These are phyloP conservation scores for Tipula unca DNA, from an alignment of 2,888 invertebrate genomes.

Conservation along the genomic window DNA sequence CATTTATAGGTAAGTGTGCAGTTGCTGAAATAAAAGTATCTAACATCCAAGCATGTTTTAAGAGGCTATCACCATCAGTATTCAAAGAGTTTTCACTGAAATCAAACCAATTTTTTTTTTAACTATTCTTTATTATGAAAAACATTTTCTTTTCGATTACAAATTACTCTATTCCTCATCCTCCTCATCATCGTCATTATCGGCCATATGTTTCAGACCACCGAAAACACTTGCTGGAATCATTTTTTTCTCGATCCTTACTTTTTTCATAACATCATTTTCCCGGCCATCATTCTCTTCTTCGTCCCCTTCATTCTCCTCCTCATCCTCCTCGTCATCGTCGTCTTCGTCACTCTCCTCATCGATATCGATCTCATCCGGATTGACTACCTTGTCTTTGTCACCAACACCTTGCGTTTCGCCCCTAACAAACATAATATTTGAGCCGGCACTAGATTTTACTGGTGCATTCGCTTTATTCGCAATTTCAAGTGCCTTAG, in stretches of 20 bases:
- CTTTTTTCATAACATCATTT: conserved; percentile 50
- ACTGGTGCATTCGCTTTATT: conserved; percentile 28
- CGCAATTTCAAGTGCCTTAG: conserved; percentile 58
- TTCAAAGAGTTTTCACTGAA: neutral
- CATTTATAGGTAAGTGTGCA: too few species aligned
- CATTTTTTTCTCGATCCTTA: conserved; percentile 73
- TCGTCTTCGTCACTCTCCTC: conserved; percentile 59
- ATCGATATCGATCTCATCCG: conserved; percentile 81
- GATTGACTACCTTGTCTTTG: conserved; percentile 65
- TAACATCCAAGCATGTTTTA: too few species aligned
- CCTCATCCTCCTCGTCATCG: conserved; percentile 46
- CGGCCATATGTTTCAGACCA: conserved; percentile 46
- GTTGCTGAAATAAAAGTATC: too few species aligned
- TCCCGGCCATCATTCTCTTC: conserved; percentile 46
- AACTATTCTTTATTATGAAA: neutral
- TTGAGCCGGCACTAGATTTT: conserved; percentile 35
- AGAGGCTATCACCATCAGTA: too few species aligned
- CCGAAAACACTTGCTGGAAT: conserved; percentile 92
- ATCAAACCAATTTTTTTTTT: neutral
- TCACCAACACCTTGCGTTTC: conserved; percentile 69
- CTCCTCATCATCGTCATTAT: conserved; percentile 26
- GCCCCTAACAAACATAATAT: conserved; percentile 80
- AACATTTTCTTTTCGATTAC: neutral
- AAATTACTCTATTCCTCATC: neutral
- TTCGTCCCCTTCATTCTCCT: conserved; percentile 53